phyloP scores from a whole-genome alignment of 30 jellyfish, hydroid and myxozoan genomes.

The Rhopilema esculentum region DNA sequence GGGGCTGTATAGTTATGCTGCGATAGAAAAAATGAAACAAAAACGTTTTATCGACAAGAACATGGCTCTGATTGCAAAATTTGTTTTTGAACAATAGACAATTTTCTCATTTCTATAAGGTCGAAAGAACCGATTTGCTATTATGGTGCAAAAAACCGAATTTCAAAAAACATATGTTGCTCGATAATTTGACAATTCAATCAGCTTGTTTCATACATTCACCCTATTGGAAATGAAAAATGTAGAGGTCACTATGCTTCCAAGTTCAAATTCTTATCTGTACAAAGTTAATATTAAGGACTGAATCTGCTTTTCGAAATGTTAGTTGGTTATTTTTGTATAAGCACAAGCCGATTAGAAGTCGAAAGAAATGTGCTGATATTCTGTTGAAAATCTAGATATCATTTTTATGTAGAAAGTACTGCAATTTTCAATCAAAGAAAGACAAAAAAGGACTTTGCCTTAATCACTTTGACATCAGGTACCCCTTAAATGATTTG shows the following conservation, averaged over 20 bases:
- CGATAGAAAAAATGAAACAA: no score
- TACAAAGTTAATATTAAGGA: not conserved
- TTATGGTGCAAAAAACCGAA: no score
- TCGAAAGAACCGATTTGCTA: not conserved
- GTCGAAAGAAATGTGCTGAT: not conserved
- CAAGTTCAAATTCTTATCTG: not conserved
- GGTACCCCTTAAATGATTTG: not conserved
- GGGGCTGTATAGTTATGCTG: no score
- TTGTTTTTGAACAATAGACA: no score
- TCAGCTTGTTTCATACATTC: no score
- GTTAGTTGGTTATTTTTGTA: not conserved
- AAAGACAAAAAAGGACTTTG: not conserved
- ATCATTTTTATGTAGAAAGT: no score
- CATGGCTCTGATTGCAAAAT: no score
- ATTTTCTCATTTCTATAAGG: no score
- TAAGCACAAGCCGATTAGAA: not conserved
- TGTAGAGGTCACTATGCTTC: not conserved
- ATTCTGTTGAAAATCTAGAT: not conserved
- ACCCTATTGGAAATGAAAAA: not conserved
- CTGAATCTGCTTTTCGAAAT: not conserved
- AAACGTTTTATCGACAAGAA: no score
- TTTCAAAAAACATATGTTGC: no score
- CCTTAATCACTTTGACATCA: not conserved
- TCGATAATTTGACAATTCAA: no score
- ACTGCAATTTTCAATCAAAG: not conserved